These are phyloP conservation scores for Cataglyphis cursor DNA, from an alignment of 2,888 invertebrate genomes.

Conservation along the genomic window DNA sequence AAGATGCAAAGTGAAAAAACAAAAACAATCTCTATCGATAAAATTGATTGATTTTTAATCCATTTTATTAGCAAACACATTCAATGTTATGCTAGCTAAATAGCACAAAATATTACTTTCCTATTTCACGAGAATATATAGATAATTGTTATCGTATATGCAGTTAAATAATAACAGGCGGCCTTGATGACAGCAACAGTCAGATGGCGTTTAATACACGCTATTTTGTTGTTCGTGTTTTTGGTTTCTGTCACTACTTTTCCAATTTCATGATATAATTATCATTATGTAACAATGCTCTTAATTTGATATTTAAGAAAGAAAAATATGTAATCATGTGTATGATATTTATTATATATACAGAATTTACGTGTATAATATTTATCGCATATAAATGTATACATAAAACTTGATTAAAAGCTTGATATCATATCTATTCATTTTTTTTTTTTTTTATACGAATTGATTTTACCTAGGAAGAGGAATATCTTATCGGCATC, in stretches of 20 bases:
- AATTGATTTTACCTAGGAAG: background rate
- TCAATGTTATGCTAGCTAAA: background rate
- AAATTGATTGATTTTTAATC: slow-evolving; percentile 8
- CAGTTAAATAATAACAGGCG: slow-evolving; percentile 45
- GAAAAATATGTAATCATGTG: background rate
- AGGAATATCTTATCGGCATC: background rate
- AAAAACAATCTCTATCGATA: background rate
- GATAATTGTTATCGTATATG: slow-evolving; percentile 22
- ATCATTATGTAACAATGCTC: background rate
- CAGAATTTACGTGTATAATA: background rate
- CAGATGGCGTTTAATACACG: slow-evolving; percentile 26
- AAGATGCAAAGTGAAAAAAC: background rate
- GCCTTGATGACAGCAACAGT: slow-evolving; percentile 19
- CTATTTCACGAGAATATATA: background rate
- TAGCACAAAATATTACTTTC: background rate
- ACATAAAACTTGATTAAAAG: background rate
- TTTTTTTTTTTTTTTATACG: background rate
- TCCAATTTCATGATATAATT: slow-evolving; percentile 16
- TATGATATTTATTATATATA: background rate
- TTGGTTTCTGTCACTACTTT: slow-evolving; percentile 7
- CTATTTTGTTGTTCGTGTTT: background rate
- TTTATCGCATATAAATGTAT: background rate
- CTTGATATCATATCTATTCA: background rate
- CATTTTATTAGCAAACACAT: background rate
- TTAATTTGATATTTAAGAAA: slow-evolving; percentile 16